Conservation (phyloP, 2,888 invertebrate species). For the Liodrosophila aerea region DNA sequence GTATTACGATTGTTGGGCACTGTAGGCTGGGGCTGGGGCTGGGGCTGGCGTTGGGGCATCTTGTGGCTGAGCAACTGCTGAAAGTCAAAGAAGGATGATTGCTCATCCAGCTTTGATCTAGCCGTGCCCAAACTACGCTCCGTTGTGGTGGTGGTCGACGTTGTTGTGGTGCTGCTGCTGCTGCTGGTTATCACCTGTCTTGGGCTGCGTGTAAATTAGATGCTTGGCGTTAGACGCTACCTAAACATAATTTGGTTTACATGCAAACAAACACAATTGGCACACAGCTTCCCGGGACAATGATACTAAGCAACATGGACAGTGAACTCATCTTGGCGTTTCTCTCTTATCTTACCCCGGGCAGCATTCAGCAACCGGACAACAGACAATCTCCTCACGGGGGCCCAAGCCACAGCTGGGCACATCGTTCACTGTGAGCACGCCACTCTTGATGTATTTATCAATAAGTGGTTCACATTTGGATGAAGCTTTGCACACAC, state of each 20-base stretch:
- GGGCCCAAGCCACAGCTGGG: constrained; percentile 65
- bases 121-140: not conserved
- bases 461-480: constrained; percentile 53
- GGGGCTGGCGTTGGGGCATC: constrained; percentile 2
- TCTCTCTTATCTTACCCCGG: constrained; percentile 21
- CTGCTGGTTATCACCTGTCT: constrained; percentile 25
- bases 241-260: constrained; percentile 13
- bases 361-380: constrained; percentile 61
- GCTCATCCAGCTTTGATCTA: constrained; percentile 11
- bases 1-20: not conserved
- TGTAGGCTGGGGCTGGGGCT: constrained; percentile 9
- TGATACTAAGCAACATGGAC: constrained; percentile 14
- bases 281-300: constrained; percentile 24
- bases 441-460: constrained; percentile 43
- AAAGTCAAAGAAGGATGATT: constrained; percentile 34
- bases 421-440: constrained; percentile 49
- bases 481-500: constrained; percentile 57
- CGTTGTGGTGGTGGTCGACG: constrained; percentile 2
- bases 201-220: constrained; percentile 40
- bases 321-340: not conserved
- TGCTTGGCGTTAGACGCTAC: constrained; percentile 21
- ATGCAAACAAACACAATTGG: constrained; percentile 39
- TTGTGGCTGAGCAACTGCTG: constrained; percentile 30
- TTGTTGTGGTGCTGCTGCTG: constrained; percentile 22
- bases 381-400: constrained; percentile 73